Percentiles rank a stretch among this genome's conserved stretches.
Evolutionary conservation across 1,140 invertebrate species (phyloP).

Genomic region (Atopsyche davidsoni): DNA sequence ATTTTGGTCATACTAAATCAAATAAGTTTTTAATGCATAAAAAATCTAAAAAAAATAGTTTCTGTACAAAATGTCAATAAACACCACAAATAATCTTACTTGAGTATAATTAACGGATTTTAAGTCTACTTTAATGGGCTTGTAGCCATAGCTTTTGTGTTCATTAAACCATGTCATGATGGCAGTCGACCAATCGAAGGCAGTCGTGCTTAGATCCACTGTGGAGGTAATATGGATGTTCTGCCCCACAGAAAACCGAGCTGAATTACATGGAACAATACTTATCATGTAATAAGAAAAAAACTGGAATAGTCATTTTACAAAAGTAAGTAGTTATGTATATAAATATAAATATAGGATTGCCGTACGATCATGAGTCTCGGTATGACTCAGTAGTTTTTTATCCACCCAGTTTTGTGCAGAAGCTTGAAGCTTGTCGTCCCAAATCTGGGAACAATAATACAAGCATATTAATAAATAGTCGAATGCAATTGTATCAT

Average conservation of each 20-base stretch:
- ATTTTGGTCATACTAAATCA: too few species aligned
- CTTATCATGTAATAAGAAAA: neutral
- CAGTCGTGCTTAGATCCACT: neutral
- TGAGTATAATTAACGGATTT: constrained; percentile 9
- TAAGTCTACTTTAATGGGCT: neutral
- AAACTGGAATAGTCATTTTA: neutral
- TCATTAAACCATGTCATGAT: constrained; percentile 8
- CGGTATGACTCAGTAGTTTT: neutral
- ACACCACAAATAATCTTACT: too few species aligned
- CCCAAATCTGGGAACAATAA: too few species aligned
- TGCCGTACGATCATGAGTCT: neutral
- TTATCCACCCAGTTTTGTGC: neutral
- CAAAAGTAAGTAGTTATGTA: neutral
- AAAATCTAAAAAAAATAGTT: too few species aligned
- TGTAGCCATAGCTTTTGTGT: constrained; percentile 1
- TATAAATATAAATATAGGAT: neutral
- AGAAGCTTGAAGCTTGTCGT: too few species aligned
- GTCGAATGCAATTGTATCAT: too few species aligned
- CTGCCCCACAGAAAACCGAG: constrained; percentile 8
- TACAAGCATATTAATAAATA: too few species aligned
- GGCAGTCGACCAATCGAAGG: constrained; percentile 5
- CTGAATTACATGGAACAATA: constrained; percentile 2
- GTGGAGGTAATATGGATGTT: neutral
- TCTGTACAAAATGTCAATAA: too few species aligned
- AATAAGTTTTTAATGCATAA: too few species aligned